phyloP scores from a whole-genome alignment of 2,888 invertebrate genomes.

The Zelleria hepariella region DNA sequence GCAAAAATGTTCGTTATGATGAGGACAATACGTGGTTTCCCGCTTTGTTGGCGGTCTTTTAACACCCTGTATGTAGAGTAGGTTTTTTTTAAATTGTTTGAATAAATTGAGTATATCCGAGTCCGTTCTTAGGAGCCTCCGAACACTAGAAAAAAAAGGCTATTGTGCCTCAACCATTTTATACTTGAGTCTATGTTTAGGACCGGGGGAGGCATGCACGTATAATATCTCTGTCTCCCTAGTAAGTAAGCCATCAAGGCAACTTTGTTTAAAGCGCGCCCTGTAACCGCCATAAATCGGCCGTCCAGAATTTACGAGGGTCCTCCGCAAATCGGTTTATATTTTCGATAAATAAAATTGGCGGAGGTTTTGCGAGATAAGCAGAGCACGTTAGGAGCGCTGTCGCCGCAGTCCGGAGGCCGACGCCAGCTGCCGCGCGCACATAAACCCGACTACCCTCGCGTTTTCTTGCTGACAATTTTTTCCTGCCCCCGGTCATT shows the following conservation, averaged over 20 bases:
- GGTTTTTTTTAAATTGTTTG: no score
- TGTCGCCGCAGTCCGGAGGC: constrained; percentile 31
- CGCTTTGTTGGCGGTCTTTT: no score
- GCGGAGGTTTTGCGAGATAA: constrained; percentile 71
- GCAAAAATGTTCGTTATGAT: no score
- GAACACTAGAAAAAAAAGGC: no score
- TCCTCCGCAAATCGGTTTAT: constrained; percentile 71
- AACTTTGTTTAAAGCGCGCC: constrained; percentile 63
- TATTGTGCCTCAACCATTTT: no score
- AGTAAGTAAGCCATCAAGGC: constrained; percentile 48
- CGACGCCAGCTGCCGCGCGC: constrained; percentile 56
- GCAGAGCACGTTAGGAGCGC: constrained; percentile 69
- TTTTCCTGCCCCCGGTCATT: constrained; percentile 69
- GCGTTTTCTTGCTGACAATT: constrained; percentile 73
- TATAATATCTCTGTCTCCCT: background rate
- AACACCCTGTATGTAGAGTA: no score
- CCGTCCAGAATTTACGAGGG: constrained; percentile 65
- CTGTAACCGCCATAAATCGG: constrained; percentile 68
- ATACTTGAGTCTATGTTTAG: background rate
- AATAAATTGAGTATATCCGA: no score
- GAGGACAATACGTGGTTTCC: no score
- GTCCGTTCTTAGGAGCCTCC: no score
- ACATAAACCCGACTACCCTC: constrained; percentile 71
- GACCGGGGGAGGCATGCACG: background rate
- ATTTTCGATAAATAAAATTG: constrained; percentile 73